Evolutionary conservation across 2,888 invertebrate species (phyloP).

Genomic region (Abscondita cerata): DNA sequence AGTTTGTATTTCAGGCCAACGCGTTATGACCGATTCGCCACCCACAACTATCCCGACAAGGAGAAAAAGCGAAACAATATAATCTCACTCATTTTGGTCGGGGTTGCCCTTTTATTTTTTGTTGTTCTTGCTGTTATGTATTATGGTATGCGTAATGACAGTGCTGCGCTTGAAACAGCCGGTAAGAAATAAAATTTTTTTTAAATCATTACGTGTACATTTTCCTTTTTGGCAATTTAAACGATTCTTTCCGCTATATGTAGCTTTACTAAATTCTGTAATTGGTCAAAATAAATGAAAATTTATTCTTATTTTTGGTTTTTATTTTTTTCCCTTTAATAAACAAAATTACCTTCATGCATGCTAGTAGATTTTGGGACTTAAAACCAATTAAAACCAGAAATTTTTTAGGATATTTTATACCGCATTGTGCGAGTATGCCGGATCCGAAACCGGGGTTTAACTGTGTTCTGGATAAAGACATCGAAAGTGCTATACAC

Average conservation of each 20-base stretch:
- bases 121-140: slow-evolving; percentile 71
- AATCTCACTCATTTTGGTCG: slow-evolving; percentile 70
- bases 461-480: slow-evolving; percentile 71
- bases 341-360: not conserved
- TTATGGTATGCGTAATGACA: slow-evolving; percentile 69
- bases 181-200: slow-evolving; percentile 54
- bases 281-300: slow-evolving; percentile 57
- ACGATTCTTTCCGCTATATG: no score
- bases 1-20: slow-evolving; percentile 33
- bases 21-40: slow-evolving; percentile 45
- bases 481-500: slow-evolving; percentile 68
- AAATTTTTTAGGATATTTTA: slow-evolving; percentile 17
- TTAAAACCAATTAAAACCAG: not conserved
- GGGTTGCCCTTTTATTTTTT: slow-evolving; percentile 69
- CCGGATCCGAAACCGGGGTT: slow-evolving; percentile 53
- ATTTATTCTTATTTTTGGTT: slow-evolving; percentile 53
- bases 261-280: slow-evolving; percentile 41
- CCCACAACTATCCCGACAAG: slow-evolving; percentile 48
- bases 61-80: slow-evolving; percentile 63
- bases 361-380: not conserved
- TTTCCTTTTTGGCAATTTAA: no score
- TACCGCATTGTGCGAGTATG: slow-evolving; percentile 14
- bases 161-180: slow-evolving; percentile 63
- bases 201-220: no score
- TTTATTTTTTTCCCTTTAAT: slow-evolving; percentile 35